Conservation (phyloP, 1,140 invertebrate species). For the Eriocheir sinensis region DNA sequence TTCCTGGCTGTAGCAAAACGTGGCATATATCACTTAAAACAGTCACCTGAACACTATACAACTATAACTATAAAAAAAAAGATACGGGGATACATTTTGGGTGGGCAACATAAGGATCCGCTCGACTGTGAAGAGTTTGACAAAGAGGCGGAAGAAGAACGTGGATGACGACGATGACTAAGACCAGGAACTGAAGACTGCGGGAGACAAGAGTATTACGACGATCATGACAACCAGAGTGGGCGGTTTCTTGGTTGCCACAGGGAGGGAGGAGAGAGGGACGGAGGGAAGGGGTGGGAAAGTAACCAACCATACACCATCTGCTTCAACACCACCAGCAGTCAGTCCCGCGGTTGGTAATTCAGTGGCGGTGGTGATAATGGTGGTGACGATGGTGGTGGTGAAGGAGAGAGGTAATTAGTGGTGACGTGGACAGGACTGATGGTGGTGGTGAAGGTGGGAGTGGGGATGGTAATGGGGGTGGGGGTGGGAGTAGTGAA, state of each 20-base stretch:
- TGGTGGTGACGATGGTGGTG: background rate
- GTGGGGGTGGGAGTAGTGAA: background rate
- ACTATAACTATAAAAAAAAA: no score
- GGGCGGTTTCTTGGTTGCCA: no score
- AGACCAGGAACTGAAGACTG: background rate
- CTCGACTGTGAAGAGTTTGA: no score
- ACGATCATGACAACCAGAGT: no score
- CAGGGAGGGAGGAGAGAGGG: background rate
- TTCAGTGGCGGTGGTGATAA: background rate
- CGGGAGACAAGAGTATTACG: no score
- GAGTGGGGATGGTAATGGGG: background rate
- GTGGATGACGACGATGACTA: background rate
- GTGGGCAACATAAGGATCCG: no score
- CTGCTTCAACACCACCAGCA: no score
- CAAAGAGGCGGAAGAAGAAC: background rate
- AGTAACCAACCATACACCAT: no score
- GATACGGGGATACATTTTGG: no score
- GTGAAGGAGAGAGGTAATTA: background rate
- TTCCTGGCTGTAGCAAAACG: background rate
- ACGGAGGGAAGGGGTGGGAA: background rate
- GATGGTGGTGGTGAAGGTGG: background rate
- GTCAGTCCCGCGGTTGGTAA: no score
- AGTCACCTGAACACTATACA: background rate
- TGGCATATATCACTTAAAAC: background rate
- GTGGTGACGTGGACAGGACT: background rate